These are phyloP conservation scores for Nannobrachium achirus DNA, from an alignment of 2,113 vertebrate species.

Conservation along the genomic window DNA sequence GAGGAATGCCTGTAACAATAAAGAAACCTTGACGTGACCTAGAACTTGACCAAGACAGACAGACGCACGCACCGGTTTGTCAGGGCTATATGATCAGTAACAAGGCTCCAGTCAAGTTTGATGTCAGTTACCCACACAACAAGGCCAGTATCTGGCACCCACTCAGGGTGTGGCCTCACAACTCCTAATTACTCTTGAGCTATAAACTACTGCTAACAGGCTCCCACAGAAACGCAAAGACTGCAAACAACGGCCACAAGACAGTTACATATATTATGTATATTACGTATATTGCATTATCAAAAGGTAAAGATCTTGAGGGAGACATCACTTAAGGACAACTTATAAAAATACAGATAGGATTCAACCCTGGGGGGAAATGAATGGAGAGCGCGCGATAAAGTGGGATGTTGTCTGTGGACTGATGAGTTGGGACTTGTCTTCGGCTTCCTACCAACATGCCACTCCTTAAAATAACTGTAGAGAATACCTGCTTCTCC, in stretches of 20 bases:
- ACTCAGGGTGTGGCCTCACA: conserved; percentile 57
- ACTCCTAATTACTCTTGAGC: conserved; percentile 53
- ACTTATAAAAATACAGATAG: background rate
- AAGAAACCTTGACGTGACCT: too few relatives aligned
- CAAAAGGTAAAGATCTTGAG: background rate
- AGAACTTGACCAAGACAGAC: background rate
- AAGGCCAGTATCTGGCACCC: conserved; percentile 40
- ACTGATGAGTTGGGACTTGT: conserved; percentile 72
- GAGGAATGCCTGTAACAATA: too few relatives aligned
- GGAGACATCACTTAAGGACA: background rate
- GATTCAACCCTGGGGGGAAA: background rate
- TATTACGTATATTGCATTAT: too few relatives aligned
- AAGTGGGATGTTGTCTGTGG: conserved; percentile 13
- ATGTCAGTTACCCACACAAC: background rate
- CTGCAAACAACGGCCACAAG: conserved; percentile 2
- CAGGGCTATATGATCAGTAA: background rate
- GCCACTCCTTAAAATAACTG: conserved; percentile 78
- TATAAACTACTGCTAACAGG: background rate
- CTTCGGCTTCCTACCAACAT: conserved; percentile 22
- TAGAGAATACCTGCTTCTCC: conserved; percentile 35
- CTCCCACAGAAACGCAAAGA: conserved; percentile 1
- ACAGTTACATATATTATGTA: background rate
- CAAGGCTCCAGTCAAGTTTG: conserved; percentile 18
- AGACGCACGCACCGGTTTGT: background rate
- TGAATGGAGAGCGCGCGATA: background rate